Conservation (phyloP, 30 jellyfish, hydroid and myxozoan species). For the Cassiopea andromeda region DNA sequence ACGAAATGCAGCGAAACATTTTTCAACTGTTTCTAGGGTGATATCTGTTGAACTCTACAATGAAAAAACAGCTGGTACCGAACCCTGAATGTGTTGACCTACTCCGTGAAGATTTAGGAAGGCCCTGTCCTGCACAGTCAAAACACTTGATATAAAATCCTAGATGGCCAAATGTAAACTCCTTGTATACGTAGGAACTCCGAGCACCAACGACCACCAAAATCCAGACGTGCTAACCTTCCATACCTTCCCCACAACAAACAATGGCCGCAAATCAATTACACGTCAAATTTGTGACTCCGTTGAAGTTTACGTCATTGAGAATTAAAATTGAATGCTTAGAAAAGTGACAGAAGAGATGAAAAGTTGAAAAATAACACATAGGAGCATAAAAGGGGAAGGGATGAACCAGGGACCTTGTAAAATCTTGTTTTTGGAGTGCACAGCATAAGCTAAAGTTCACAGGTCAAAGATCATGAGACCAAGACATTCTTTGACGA, state of each 20-base stretch:
- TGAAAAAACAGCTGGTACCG: not conserved
- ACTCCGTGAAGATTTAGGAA: not conserved
- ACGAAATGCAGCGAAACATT: slow-evolving; percentile 6
- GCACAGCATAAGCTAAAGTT: not conserved
- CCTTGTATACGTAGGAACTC: too few relatives aligned
- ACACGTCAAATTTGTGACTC: not conserved
- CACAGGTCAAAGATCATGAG: not conserved
- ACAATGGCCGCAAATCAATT: not conserved
- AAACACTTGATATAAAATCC: too few relatives aligned
- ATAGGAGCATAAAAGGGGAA: not conserved
- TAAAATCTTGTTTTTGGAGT: not conserved
- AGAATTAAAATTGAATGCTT: too few relatives aligned
- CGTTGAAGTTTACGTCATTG: not conserved
- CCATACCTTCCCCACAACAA: not conserved
- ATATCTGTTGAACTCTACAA: not conserved
- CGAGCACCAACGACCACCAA: not conserved
- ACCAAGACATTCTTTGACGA: not conserved
- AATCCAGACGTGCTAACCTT: not conserved
- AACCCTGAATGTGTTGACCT: not conserved
- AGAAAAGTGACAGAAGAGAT: too few relatives aligned
- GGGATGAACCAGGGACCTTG: not conserved
- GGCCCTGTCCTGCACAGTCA: not conserved
- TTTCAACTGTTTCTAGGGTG: not conserved
- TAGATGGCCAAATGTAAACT: too few relatives aligned
- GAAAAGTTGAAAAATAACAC: too few relatives aligned